These are phyloP conservation scores for Ophion slaviceki DNA, from an alignment of 2,888 invertebrate species.

Conservation along the genomic window DNA sequence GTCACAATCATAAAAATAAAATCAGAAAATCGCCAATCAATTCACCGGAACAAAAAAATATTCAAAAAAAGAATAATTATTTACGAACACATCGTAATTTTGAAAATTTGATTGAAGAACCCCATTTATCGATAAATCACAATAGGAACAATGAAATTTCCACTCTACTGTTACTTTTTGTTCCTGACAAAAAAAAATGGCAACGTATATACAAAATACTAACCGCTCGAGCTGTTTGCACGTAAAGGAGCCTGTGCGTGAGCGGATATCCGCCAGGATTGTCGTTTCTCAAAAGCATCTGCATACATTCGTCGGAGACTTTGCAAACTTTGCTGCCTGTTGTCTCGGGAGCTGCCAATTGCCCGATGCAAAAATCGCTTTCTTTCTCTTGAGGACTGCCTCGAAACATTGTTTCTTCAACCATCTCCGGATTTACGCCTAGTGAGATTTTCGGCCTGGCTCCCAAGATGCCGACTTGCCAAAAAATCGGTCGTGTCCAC, in stretches of 20 bases:
- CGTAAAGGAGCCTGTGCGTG: slow-evolving; percentile 81
- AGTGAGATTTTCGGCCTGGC: slow-evolving; percentile 5
- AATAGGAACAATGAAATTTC: too few species aligned
- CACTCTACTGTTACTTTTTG: too few species aligned
- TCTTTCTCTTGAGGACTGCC: slow-evolving; percentile 75
- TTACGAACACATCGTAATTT: too few species aligned
- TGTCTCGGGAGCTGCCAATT: slow-evolving; percentile 56
- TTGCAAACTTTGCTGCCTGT: slow-evolving; percentile 48
- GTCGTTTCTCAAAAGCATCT: slow-evolving; percentile 72
- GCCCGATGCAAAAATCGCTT: slow-evolving; percentile 74
- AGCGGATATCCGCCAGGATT: slow-evolving; percentile 79
- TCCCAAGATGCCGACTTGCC: slow-evolving; percentile 59
- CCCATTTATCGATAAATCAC: too few species aligned
- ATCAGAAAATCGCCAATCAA: not conserved
- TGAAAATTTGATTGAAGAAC: too few species aligned
- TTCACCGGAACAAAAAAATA: not conserved
- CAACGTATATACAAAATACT: slow-evolving; percentile 48
- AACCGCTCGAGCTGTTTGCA: slow-evolving; percentile 77
- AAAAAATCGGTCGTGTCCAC: slow-evolving; percentile 74
- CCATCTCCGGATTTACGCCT: slow-evolving; percentile 34
- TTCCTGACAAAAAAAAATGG: not conserved
- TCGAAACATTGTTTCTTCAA: slow-evolving; percentile 61
- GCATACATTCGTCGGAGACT: slow-evolving; percentile 69
- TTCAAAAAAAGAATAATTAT: not conserved
- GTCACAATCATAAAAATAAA: slow-evolving; percentile 1